A percentile compares a stretch with the other conserved stretches of the same genome.
These are phyloP conservation scores for Drosophila bunnanda DNA, from an alignment of 2,888 invertebrate species.

Conservation along the genomic window DNA sequence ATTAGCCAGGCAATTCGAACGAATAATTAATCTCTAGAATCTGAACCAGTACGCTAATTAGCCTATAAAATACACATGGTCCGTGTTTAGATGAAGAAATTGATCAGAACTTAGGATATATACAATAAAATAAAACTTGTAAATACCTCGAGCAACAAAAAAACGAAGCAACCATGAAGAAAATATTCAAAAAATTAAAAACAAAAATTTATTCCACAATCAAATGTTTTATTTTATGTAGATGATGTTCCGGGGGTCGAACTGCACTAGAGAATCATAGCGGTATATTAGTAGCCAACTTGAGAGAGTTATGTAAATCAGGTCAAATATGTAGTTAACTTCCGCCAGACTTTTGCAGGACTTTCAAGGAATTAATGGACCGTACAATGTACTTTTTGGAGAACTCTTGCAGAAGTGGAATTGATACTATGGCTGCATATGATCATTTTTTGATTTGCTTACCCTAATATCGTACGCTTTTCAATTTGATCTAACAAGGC, in stretches of 20 bases:
- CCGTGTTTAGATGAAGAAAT: constrained; percentile 15
- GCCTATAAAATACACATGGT: constrained; percentile 7
- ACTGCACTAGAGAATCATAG: constrained; percentile 14
- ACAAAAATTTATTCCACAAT: constrained; percentile 8
- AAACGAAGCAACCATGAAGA: not conserved
- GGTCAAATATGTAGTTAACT: constrained; percentile 3
- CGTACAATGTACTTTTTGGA: constrained; percentile 17
- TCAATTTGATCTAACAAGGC: constrained; percentile 3
- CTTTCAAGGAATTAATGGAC: constrained; percentile 22
- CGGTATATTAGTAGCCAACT: constrained; percentile 7
- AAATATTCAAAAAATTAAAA: constrained; percentile 10
- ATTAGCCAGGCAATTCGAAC: not conserved
- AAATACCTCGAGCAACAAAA: constrained; percentile 12
- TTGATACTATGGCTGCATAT: constrained; percentile 43
- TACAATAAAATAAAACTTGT: constrained; percentile 18
- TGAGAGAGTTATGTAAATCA: constrained; percentile 2
- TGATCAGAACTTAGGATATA: constrained; percentile 17
- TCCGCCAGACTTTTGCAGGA: constrained; percentile 20
- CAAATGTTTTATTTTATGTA: constrained; percentile 13
- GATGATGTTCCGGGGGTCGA: constrained; percentile 9
- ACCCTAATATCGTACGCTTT: constrained; percentile 5
- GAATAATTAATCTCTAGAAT: not conserved
- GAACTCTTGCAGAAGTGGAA: constrained; percentile 70
- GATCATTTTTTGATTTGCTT: not conserved
- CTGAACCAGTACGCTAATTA: constrained; percentile 8